These are phyloP conservation scores for Hybognathus amarus DNA, from an alignment of 2,797 vertebrate genomes.

Conservation along the genomic window DNA sequence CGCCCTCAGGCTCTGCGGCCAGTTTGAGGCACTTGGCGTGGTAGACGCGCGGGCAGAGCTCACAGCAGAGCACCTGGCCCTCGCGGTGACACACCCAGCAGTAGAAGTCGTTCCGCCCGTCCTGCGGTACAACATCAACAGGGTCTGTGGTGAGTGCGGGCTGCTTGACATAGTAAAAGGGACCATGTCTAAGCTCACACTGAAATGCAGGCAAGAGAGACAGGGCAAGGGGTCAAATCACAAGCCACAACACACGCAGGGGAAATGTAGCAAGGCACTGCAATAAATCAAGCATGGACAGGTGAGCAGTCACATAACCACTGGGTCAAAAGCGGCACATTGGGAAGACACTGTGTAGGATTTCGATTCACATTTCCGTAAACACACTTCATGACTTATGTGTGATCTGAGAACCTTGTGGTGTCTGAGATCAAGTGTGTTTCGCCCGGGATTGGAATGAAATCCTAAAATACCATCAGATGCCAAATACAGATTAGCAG, in stretches of 20 bases:
- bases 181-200: conserved; percentile 99
- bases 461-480: conserved; percentile 68
- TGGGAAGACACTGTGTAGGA: conserved; percentile 29
- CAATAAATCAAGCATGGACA: conserved; percentile 68
- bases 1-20: conserved; percentile 90
- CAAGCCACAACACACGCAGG: conserved; percentile 92
- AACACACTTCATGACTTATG: conserved; percentile 13
- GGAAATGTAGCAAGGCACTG: conserved; percentile 88
- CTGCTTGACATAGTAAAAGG: conserved; percentile 99
- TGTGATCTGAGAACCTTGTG: neutral
- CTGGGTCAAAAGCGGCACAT: conserved; percentile 46
- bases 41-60: conserved; percentile 99
- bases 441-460: neutral
- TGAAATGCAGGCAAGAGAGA: conserved; percentile 99
- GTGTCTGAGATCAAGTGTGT: conserved; percentile 19
- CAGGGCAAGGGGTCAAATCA: conserved; percentile 89
- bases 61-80: conserved; percentile 99
- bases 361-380: conserved; percentile 29
- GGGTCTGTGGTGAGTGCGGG: conserved; percentile 91
- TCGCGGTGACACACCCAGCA: conserved; percentile 99
- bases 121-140: conserved; percentile 99
- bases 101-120: conserved; percentile 99
- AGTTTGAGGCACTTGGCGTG: conserved; percentile 99
- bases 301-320: conserved; percentile 41
- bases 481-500: conserved; percentile 46